A percentile compares a stretch with the other conserved stretches of the same genome.
phyloP scores from a whole-genome alignment of 2,888 invertebrate species.

The Lacanobia oleracea region DNA sequence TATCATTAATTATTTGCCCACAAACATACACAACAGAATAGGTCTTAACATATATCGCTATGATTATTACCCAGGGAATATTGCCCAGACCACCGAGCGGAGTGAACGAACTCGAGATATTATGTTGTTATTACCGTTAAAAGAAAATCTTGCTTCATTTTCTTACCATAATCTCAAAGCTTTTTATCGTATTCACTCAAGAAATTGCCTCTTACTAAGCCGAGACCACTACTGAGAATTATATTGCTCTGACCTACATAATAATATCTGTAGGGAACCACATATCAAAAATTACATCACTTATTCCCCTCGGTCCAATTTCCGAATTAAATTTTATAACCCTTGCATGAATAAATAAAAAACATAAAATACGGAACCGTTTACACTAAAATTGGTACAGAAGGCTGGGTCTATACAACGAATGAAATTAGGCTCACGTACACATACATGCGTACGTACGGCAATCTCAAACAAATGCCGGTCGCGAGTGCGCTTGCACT shows the following conservation, averaged over 20 bases:
- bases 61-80: conserved; percentile 15
- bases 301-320: conserved; percentile 54
- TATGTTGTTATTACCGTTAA: conserved; percentile 20
- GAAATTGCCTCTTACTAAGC: conserved; percentile 46
- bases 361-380: conserved; percentile 54
- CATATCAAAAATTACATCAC: conserved; percentile 52
- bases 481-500: neutral
- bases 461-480: neutral
- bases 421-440: no score
- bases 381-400: neutral
- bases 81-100: neutral
- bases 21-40: conserved; percentile 3
- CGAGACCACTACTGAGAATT: conserved; percentile 37
- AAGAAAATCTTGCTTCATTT: conserved; percentile 46
- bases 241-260: conserved; percentile 54
- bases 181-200: conserved; percentile 55
- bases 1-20: neutral
- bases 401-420: neutral
- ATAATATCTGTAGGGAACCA: conserved; percentile 35
- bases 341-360: conserved; percentile 63
- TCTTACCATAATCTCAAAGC: conserved; percentile 42
- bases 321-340: conserved; percentile 65
- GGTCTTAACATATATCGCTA: neutral
- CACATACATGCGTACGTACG: neutral
- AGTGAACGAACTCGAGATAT: conserved; percentile 12